Base-by-base conservation (phyloP, 2,797 vertebrate genomes). In the Columba guinea region DNA sequence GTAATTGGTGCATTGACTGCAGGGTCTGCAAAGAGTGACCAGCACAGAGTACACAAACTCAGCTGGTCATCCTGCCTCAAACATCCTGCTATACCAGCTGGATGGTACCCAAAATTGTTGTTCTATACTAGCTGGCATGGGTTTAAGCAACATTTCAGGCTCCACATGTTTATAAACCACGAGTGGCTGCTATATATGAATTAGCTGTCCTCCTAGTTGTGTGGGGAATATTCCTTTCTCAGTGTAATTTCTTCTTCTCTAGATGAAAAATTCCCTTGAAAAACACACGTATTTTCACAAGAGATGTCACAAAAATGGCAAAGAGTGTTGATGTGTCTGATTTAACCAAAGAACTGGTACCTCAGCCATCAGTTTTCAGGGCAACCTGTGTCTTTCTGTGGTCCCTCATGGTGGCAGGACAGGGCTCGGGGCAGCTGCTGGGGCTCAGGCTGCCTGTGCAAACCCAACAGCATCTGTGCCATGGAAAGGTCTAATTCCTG, bases 161-260 rank as follows among this genome's bases (percentile, higher is more conserved):
- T n/a, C n/a, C 1, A 3, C 35, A 20, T 7, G 18, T 55, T 20
- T 14, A 26, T 9, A 37, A 5, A 58, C 10, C 35, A 20, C 0
- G 9, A 48, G 7, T 15, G 22, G 51, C 26, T 64, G n/a, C 17
- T 62, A 64, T 77, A 16, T 13, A 8, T 20, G 27, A 44, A 55
- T 8, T 26, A 48, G 21, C 18, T 62, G 48, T 34, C 16, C n/a
- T 56, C 60, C 18, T 24, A 56, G 18, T 10, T 59, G 7, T 20
- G 8, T 23, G 12, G 32, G 35, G 27, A 75, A 30, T 52, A 60
- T 30, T 65, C 13, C 13, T 76, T 81, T 60, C 52, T 13, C 14
- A 20, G 23, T 8, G 30, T 7, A 49, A 52, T 64, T 80, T 70
- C 34, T 35, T 58, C 30, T 35, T 58, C 30, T 19, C 30, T 56